Base-by-base conservation (phyloP, 2,797 vertebrate genomes). In the Austrolebias charrua region DNA sequence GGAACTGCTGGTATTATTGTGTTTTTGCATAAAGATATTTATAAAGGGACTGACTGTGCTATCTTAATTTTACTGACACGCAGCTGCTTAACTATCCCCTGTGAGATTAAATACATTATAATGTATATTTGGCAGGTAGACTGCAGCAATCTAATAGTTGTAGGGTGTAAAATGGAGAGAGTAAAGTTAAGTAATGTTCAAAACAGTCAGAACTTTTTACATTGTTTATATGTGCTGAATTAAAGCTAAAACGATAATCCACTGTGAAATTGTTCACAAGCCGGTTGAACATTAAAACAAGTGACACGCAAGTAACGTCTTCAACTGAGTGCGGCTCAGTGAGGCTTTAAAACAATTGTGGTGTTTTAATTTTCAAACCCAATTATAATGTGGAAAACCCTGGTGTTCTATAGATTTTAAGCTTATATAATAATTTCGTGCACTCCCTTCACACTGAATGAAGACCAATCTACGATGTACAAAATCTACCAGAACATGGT, bases 341-440 rank as follows among this genome's bases (percentile, higher is more conserved):
- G 55, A 69, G 29, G 63, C 50, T 64, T 71, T 66, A 33, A 67
- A 24, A 29, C 42, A 18, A 57, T 19, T 53, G 45, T 55, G 20
- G 38, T 63, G 19, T 63, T 61, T 66, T n/a, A 2, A 51, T 63
- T 73, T 73, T 72, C 38, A 76, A 56, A 70, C 28, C 55, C 60
- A 51, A 81, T 44, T 80, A 54, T 76, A 81, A 74, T 43, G 54
- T 73, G 78, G 71, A 28, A 66, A 61, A 70, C 60, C 40, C 16
- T 24, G 40, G 29, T 35, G 24, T 24, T 24, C 24, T 24, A 24
- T 24, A 24, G 24, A 24, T 24, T 24, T 24, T 2, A 24, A 24
- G 24, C 24, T 24, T 24, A 24, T 24, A 24, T 24, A 24, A 24
- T 24, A 24, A 24, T 24, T 24, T 1, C 24, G 1, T 24, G 24